Evolutionary conservation across 2,888 invertebrate species (phyloP).

Genomic region (Nematopogon swammerdamellus): DNA sequence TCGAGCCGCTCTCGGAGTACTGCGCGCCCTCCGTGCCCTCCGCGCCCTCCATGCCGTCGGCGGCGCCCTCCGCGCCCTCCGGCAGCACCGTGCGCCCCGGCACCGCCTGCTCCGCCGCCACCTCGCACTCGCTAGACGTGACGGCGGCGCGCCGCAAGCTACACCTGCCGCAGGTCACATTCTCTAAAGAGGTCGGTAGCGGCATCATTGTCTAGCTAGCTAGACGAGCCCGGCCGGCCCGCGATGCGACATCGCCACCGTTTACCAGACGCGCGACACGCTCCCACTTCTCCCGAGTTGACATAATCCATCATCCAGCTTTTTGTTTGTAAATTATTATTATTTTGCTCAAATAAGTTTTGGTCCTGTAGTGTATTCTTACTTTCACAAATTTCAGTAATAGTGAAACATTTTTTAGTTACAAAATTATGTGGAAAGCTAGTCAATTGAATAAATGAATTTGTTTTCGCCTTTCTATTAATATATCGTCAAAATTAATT

Average conservation of each 20-base stretch:
- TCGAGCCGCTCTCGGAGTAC: slow-evolving; percentile 12
- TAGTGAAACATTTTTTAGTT: slow-evolving; percentile 1
- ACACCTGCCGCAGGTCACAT: slow-evolving; percentile 78
- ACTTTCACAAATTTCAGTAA: too few species aligned
- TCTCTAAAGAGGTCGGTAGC: slow-evolving; percentile 89
- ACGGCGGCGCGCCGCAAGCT: slow-evolving; percentile 54
- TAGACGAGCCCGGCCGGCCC: too few species aligned
- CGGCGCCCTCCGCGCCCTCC: slow-evolving; percentile 29
- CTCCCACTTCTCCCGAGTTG: too few species aligned
- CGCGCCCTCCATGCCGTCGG: slow-evolving; percentile 30
- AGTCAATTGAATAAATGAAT: slow-evolving; percentile 12
- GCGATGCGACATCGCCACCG: too few species aligned
- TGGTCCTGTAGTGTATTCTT: too few species aligned
- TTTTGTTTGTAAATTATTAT: too few species aligned
- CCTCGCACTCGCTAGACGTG: slow-evolving; percentile 57
- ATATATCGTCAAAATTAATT: slow-evolving; percentile 10
- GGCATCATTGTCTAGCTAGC: slow-evolving; percentile 71
- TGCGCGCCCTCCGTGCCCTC: slow-evolving; percentile 33
- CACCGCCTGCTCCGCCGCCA: slow-evolving; percentile 65
- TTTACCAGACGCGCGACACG: too few species aligned
- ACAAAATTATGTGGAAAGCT: slow-evolving; percentile 6
- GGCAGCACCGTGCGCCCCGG: slow-evolving; percentile 50
- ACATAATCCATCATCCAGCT: too few species aligned
- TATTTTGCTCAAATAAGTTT: too few species aligned
- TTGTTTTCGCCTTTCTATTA: slow-evolving; percentile 12